Percentiles rank a stretch among this genome's conserved stretches.
These are phyloP conservation scores for Cyclargus thomasi DNA, from an alignment of 1,140 invertebrate species.

Conservation along the genomic window DNA sequence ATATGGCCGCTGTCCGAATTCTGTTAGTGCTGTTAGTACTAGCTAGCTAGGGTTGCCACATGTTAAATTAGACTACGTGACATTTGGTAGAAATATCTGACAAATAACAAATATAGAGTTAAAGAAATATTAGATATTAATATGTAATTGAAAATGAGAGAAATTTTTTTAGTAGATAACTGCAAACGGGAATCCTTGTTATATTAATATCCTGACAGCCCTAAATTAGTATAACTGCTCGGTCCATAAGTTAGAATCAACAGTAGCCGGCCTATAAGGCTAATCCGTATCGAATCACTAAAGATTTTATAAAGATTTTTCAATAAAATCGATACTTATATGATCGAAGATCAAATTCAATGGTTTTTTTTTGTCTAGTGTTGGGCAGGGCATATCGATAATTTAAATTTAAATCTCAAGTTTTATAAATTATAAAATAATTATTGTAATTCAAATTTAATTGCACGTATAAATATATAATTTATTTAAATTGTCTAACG, in stretches of 20 bases:
- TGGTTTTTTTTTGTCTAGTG: neutral
- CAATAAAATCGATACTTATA: constrained; percentile 50
- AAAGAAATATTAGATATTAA: no score
- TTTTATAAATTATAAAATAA: neutral
- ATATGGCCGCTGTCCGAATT: constrained; percentile 35
- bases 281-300: constrained; percentile 61
- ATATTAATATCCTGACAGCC: neutral
- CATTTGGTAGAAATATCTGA: no score
- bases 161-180: no score
- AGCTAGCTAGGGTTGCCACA: neutral
- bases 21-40: constrained; percentile 9
- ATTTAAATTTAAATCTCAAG: neutral
- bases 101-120: no score
- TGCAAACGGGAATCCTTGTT: neutral
- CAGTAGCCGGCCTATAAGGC: constrained; percentile 51
- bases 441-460: neutral
- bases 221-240: constrained; percentile 20
- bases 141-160: no score
- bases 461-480: constrained; percentile 2
- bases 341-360: constrained; percentile 35
- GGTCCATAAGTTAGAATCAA: constrained; percentile 63
- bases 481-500: constrained; percentile 3
- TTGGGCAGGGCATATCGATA: neutral
- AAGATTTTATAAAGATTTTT: constrained; percentile 47
- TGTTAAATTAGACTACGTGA: no score